phyloP scores from a whole-genome alignment of 92 coral and sea anemone species.

The Diadumene lineata region DNA sequence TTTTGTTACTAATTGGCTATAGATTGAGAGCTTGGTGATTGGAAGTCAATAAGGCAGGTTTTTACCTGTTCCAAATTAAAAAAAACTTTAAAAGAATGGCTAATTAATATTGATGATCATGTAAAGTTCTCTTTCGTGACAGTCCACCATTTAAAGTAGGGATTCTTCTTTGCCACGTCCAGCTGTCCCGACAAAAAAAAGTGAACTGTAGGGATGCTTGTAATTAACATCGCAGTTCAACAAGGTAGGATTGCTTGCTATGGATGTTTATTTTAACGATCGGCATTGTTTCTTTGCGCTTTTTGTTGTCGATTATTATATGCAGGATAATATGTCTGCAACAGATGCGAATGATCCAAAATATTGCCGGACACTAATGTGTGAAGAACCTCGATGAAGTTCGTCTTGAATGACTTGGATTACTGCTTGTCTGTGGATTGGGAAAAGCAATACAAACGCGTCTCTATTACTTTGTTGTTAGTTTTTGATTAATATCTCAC shows the following conservation, averaged over 20 bases:
- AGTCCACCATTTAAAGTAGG: neutral
- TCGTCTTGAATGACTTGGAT: no score
- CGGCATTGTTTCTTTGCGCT: neutral
- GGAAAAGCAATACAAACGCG: neutral
- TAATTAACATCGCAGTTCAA: no score
- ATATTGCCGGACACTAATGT: neutral
- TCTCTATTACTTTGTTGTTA: neutral
- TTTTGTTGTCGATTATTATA: neutral
- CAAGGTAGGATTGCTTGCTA: no score
- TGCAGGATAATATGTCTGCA: neutral
- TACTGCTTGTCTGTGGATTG: no score
- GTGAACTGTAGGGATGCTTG: neutral
- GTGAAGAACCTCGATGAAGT: no score
- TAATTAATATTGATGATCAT: slow-evolving; percentile 4
- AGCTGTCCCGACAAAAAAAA: neutral
- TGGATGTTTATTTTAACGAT: neutral
- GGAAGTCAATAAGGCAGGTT: slow-evolving; percentile 59
- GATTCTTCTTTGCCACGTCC: neutral
- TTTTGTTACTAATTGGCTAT: slow-evolving; percentile 83
- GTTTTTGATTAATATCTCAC: neutral
- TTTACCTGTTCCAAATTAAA: slow-evolving; percentile 2
- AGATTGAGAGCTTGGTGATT: slow-evolving; percentile 56
- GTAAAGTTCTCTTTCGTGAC: slow-evolving; percentile 12
- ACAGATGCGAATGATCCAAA: neutral
- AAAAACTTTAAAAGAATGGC: slow-evolving; percentile 14